Evolutionary conservation across 2,797 vertebrate species (phyloP).

Genomic region (Oophaga sylvatica): DNA sequence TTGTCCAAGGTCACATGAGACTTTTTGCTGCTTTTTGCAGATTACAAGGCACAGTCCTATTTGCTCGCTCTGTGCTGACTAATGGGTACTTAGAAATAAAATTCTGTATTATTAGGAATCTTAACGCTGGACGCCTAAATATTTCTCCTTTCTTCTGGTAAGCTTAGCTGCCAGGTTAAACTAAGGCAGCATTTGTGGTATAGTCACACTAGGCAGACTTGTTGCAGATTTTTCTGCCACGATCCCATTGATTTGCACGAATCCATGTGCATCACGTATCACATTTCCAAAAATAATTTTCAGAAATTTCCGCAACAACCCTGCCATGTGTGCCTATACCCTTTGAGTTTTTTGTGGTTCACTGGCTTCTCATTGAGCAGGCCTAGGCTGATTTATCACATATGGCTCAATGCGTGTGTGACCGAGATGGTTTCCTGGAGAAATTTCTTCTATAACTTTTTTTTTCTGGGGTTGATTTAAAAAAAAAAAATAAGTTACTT

Average conservation of each 20-base stretch:
- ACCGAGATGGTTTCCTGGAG: background rate
- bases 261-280: too few species aligned
- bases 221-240: too few species aligned
- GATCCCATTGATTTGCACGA: too few species aligned
- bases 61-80: background rate
- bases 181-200: background rate
- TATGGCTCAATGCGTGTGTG: background rate
- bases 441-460: too few species aligned
- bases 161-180: background rate
- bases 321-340: too few species aligned
- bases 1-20: slow-evolving; percentile 30
- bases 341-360: background rate
- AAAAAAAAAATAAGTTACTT: too few species aligned
- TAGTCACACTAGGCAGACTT: background rate
- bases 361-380: background rate
- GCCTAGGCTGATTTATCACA: background rate
- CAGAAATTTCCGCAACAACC: too few species aligned
- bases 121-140: background rate
- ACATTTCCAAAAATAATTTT: too few species aligned
- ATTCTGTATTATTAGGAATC: background rate
- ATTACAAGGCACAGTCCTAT: background rate
- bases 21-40: background rate
- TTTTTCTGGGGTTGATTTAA: too few species aligned
- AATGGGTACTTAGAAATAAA: background rate
- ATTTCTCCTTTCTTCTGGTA: background rate